These are phyloP conservation scores for Dendrolimus kikuchii DNA, from an alignment of 1,140 invertebrate species.

Conservation along the genomic window DNA sequence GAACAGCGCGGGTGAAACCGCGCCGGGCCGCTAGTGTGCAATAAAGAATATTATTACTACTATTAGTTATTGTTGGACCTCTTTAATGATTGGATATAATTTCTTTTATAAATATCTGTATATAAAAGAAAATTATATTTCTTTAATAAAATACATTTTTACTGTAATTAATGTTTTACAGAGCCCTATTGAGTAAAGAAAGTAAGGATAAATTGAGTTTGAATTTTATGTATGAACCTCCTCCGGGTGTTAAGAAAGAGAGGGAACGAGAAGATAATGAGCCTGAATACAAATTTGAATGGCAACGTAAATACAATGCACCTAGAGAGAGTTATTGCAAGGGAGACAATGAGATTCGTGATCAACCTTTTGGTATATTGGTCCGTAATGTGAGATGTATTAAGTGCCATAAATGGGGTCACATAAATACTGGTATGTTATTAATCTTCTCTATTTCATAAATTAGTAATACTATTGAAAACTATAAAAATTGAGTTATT, in stretches of 20 bases:
- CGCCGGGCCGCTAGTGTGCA: too few relatives aligned
- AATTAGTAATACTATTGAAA: not conserved
- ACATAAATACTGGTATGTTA: constrained; percentile 95
- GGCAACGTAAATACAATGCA: constrained; percentile 99
- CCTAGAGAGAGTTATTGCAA: constrained; percentile 97
- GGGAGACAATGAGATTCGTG: constrained; percentile 95
- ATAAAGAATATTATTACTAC: too few relatives aligned
- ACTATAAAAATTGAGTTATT: too few relatives aligned
- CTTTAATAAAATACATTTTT: too few relatives aligned
- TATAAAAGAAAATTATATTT: too few relatives aligned
- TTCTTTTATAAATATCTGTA: too few relatives aligned
- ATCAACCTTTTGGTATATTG: constrained; percentile 99
- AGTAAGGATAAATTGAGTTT: constrained; percentile 99
- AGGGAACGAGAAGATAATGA: constrained; percentile 93
- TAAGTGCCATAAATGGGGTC: constrained; percentile 99
- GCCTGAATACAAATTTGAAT: constrained; percentile 99
- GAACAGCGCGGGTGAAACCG: too few relatives aligned
- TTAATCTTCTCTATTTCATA: constrained; percentile 3
- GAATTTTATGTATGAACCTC: constrained; percentile 99
- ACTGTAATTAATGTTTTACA: constrained; percentile 34
- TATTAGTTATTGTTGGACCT: too few relatives aligned
- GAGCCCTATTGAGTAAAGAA: constrained; percentile 96
- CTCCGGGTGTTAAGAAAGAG: constrained; percentile 94
- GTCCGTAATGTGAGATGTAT: constrained; percentile 98
- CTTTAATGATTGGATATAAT: too few relatives aligned